Percentiles rank a stretch among this genome's conserved stretches.
Evolutionary conservation across 2,888 invertebrate species (phyloP).

Genomic region (Chaetoderma sp.): DNA sequence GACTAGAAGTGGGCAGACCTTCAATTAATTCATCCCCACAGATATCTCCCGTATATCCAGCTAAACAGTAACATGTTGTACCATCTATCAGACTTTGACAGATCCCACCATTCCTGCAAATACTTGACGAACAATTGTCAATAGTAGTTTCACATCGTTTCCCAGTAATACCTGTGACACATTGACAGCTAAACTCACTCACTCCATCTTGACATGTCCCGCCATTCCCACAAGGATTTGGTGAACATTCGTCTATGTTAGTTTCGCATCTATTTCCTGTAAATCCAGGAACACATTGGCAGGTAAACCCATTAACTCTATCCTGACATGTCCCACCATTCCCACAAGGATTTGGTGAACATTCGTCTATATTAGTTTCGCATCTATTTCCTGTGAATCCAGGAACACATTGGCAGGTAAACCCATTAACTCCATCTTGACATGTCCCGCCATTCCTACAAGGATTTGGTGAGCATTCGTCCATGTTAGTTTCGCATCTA

Average conservation of each 20-base stretch:
- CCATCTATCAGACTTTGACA: constrained; percentile 27
- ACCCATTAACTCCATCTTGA: no score
- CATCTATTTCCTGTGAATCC: no score
- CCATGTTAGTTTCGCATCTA: no score
- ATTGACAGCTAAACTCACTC: constrained; percentile 79
- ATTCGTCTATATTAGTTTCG: no score
- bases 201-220: constrained; percentile 29
- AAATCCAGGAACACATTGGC: constrained; percentile 74
- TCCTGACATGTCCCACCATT: no score
- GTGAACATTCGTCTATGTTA: constrained; percentile 62
- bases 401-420: no score
- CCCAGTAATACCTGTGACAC: constrained; percentile 85
- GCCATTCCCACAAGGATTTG: constrained; percentile 72
- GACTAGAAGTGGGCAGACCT: no score
- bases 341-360: no score
- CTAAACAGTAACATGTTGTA: constrained; percentile 85
- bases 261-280: constrained; percentile 81
- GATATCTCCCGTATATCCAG: constrained; percentile 83
- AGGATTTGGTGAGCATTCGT: no score
- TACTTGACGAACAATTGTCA: constrained; percentile 60
- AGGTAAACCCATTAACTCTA: no score
- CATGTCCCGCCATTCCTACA: no score
- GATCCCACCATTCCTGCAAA: constrained; percentile 71
- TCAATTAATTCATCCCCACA: no score
- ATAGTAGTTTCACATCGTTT: constrained; percentile 76